Conservation (phyloP, 2,797 vertebrate species). For the Salmo trutta region DNA sequence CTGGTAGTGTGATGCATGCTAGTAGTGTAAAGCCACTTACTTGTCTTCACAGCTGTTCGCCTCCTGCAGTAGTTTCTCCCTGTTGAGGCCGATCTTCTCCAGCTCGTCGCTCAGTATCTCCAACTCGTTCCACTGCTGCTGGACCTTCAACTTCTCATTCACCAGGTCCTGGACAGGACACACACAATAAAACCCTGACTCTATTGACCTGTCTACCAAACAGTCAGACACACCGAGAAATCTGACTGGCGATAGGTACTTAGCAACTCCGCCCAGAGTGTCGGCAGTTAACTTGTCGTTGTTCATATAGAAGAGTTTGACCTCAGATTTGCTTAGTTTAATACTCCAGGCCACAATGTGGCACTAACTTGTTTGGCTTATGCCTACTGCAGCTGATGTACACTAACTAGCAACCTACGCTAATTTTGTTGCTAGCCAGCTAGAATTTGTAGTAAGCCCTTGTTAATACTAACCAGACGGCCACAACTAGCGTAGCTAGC, state of each 20-base stretch:
- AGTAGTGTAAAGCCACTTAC: slow-evolving; percentile 67
- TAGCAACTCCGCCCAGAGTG: not conserved
- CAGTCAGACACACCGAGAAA: not conserved
- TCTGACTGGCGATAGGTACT: not conserved
- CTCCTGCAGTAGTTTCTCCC: slow-evolving; percentile 87
- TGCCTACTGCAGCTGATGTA: too few relatives aligned
- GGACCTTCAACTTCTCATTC: slow-evolving; percentile 90
- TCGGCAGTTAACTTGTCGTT: too few relatives aligned
- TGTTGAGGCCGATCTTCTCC: slow-evolving; percentile 90
- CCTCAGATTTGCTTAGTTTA: too few relatives aligned
- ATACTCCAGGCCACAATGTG: too few relatives aligned
- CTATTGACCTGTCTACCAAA: not conserved
- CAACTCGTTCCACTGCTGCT: slow-evolving; percentile 86
- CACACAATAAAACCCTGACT: not conserved
- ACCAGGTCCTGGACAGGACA: slow-evolving; percentile 85
- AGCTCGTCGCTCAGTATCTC: slow-evolving; percentile 88
- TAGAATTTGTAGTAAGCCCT: too few relatives aligned
- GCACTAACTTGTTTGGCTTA: too few relatives aligned
- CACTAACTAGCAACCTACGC: too few relatives aligned
- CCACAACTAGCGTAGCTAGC: too few relatives aligned
- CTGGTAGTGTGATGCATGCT: not conserved
- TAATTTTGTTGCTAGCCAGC: too few relatives aligned
- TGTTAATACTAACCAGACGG: too few relatives aligned
- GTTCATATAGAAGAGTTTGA: too few relatives aligned
- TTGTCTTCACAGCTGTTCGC: slow-evolving; percentile 75